Evolutionary conservation across 2,113 vertebrate species (phyloP).

Genomic region (Otocyon megalotis): DNA sequence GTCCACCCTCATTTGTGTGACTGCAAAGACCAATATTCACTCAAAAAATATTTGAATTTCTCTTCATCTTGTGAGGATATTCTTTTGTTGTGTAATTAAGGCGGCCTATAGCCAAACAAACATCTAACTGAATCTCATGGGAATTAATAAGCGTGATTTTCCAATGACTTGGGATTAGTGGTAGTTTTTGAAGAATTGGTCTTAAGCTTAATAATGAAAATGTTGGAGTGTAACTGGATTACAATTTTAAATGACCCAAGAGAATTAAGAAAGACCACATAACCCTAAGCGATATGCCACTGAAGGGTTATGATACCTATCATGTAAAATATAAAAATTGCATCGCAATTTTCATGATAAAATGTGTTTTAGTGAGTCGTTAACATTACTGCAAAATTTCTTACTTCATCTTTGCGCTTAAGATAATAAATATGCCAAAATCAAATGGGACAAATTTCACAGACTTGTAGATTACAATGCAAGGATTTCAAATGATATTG

Average conservation of each 20-base stretch:
- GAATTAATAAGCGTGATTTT: constrained; percentile 75
- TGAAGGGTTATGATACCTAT: constrained; percentile 34
- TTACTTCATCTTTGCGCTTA: constrained; percentile 39
- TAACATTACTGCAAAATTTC: constrained; percentile 6
- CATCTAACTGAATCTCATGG: constrained; percentile 50
- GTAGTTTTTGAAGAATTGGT: constrained; percentile 78
- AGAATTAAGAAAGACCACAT: constrained; percentile 68
- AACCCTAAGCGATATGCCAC: constrained; percentile 60
- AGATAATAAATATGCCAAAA: constrained; percentile 61
- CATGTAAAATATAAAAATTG: constrained; percentile 29
- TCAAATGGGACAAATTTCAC: constrained; percentile 12
- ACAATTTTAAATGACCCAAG: constrained; percentile 77
- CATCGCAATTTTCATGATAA: constrained; percentile 20
- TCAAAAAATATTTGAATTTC: constrained; percentile 76
- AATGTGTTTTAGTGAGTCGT: neutral
- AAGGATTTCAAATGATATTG: neutral
- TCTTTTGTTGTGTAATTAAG: constrained; percentile 79
- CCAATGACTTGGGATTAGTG: constrained; percentile 71
- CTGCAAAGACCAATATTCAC: constrained; percentile 64
- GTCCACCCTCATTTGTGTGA: constrained; percentile 20
- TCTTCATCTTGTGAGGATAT: constrained; percentile 62
- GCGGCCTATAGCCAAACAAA: constrained; percentile 66
- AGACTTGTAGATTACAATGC: neutral
- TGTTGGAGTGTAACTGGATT: constrained; percentile 73
- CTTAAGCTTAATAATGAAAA: constrained; percentile 79